Base-by-base conservation (phyloP, 2,797 vertebrate species). In the Molossus alvarezi region DNA sequence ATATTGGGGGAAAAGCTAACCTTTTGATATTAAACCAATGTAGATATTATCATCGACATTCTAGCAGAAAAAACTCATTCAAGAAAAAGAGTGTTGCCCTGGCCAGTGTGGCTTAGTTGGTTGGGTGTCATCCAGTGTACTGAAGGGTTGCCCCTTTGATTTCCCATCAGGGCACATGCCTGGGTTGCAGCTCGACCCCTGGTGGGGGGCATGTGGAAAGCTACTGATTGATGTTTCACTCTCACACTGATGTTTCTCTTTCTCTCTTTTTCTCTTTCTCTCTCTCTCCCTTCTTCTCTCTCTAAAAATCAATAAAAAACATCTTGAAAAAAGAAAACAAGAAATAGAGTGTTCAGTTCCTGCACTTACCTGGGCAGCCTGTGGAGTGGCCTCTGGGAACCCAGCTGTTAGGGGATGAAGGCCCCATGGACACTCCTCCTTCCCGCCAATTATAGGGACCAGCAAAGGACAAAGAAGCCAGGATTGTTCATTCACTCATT, bases 21-120 rank as follows among this genome's bases (percentile, higher is more conserved):
- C 17, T 21, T 76, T 94, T 57, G 81, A 37, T 20, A 85, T 94
- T 80, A 92, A 95, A 91, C 41, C 33, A 65, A 25, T 58, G 37
- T 69, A 62, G 51, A 33, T 73, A 58, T 71, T 51, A 77, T 88
- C 37, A 81, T 58, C 60, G 37, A 67, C 64, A 77, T 91, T 89
- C 23, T 58, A 81, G 62, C n/a, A 87, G 82, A 60, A 23, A 23
- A 81, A 95, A 79, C 65, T 69, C 58, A 60, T 91, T 92, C 29
- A 76, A 72, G 80, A 45, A 45, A 45, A 45, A 45, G 33, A 45
- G 41, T 45, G 41, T 45, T 45, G 41, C 41, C 41, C 41, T 45
- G 41, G 41, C 41, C 41, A 5, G 41, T 45, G 41, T 45, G 41
- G 41, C 41, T 45, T 45, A 45, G 41, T 45, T 45, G 41, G 41